These are phyloP conservation scores for Labroides dimidiatus DNA, from an alignment of 2,797 vertebrate genomes.

Conservation along the genomic window DNA sequence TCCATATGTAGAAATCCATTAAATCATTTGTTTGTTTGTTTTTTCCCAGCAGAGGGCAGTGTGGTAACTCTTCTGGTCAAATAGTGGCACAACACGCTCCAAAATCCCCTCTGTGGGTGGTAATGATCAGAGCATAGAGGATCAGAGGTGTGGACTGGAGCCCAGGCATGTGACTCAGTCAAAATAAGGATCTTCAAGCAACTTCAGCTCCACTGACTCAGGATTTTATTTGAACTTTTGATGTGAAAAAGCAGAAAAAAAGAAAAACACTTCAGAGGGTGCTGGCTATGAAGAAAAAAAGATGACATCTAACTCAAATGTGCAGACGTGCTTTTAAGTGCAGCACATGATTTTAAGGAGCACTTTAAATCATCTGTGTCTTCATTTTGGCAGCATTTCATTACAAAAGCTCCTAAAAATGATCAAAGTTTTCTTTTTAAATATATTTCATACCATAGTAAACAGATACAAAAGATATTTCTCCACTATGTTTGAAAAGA, in stretches of 20 bases:
- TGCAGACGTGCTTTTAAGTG: not conserved
- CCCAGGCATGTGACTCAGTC: not conserved
- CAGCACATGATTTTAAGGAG: not conserved
- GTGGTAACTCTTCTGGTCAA: slow-evolving; percentile 16
- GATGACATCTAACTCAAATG: not conserved
- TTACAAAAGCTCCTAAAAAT: too few relatives aligned
- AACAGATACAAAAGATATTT: not conserved
- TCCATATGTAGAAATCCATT: too few relatives aligned
- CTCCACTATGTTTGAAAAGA: not conserved
- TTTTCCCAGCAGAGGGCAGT: slow-evolving; percentile 55
- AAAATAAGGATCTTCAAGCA: not conserved
- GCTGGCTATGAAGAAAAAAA: not conserved
- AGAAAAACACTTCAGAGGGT: not conserved
- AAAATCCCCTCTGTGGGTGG: not conserved
- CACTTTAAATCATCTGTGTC: not conserved
- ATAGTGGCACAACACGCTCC: not conserved
- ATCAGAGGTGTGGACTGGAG: not conserved
- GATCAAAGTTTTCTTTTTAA: too few relatives aligned
- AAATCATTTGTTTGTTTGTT: not conserved
- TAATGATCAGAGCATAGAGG: not conserved
- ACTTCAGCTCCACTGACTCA: not conserved
- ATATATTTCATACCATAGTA: not conserved
- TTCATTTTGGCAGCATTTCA: too few relatives aligned
- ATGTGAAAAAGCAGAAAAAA: not conserved
- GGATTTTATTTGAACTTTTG: not conserved